These are phyloP conservation scores for Littorina saxatilis DNA, from an alignment of 1,140 invertebrate species.

Conservation along the genomic window DNA sequence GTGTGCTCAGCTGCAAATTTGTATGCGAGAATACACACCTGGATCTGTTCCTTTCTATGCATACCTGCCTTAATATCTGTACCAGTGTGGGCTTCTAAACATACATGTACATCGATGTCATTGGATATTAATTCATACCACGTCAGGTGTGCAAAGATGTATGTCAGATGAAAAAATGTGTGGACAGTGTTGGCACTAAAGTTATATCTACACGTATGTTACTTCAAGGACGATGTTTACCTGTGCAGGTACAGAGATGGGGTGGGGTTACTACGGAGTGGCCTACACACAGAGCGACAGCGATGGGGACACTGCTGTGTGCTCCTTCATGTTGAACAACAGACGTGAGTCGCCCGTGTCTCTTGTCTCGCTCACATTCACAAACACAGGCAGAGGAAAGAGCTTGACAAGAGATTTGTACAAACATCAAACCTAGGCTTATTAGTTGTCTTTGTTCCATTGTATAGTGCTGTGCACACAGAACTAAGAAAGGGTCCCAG, in stretches of 20 bases:
- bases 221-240: no score
- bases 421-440: not conserved
- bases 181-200: no score
- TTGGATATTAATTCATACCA: no score
- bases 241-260: not conserved
- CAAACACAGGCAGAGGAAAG: not conserved
- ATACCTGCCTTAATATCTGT: not conserved
- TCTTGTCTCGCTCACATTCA: no score
- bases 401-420: no score
- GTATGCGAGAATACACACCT: not conserved
- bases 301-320: conserved; percentile 14
- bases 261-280: conserved; percentile 11
- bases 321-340: conserved; percentile 5
- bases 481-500: no score
- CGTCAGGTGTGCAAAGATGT: no score
- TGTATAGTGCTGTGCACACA: not conserved
- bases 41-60: not conserved
- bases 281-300: conserved; percentile 17
- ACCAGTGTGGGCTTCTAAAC: no score
- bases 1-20: not conserved
- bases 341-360: not conserved
- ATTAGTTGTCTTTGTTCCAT: not conserved
- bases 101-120: no score
- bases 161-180: no score
- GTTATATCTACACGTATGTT: no score